Evolutionary conservation across 2,113 vertebrate genomes (phyloP).

Genomic region (Malaclemys terrapin): DNA sequence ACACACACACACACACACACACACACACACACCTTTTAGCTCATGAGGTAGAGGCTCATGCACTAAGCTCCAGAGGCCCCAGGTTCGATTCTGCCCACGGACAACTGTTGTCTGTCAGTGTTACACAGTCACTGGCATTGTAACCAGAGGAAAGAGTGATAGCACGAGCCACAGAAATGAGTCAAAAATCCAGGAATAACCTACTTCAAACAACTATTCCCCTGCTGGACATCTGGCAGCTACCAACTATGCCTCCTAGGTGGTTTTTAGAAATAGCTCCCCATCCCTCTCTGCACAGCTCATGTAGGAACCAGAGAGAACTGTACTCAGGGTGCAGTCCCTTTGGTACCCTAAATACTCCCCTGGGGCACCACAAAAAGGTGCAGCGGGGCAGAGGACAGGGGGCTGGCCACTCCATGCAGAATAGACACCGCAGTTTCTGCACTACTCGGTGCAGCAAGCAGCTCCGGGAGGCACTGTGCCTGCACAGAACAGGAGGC

Average conservation of each 20-base stretch:
- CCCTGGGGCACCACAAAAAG: not conserved
- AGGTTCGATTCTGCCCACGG: too few relatives aligned
- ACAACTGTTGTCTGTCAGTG: too few relatives aligned
- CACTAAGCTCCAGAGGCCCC: too few relatives aligned
- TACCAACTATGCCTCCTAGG: not conserved
- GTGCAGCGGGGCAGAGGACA: not conserved
- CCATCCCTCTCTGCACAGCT: not conserved
- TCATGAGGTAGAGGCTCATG: too few relatives aligned
- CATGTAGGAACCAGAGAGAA: not conserved
- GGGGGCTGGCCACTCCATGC: fast-evolving
- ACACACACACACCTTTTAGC: too few relatives aligned
- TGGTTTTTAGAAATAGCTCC: not conserved
- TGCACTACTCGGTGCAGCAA: not conserved
- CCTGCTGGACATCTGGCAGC: not conserved
- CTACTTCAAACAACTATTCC: not conserved
- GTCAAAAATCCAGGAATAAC: not conserved
- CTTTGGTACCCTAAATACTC: fast-evolving
- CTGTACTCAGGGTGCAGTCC: not conserved
- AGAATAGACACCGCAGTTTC: fast-evolving
- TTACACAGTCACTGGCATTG: not conserved
- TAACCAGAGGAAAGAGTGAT: not conserved
- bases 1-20: too few relatives aligned
- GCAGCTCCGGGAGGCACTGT: not conserved
- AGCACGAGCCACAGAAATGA: fast-evolving
- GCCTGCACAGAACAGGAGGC: not conserved